phyloP scores from a whole-genome alignment of 2,888 invertebrate genomes.

The Gastracanthus pulcherrimus region DNA sequence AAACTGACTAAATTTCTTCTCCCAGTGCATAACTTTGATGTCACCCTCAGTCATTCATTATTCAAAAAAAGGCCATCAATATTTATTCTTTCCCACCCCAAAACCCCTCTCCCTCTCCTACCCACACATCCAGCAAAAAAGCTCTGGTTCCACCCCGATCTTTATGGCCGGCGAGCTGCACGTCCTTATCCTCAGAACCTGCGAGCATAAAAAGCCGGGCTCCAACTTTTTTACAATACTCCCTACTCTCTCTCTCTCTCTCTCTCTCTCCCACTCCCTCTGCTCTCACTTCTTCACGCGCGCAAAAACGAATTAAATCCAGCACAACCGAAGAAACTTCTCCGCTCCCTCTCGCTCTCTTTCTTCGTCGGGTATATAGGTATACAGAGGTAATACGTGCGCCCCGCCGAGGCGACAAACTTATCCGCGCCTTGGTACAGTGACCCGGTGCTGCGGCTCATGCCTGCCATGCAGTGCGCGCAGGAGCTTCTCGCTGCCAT shows the following conservation, averaged over 20 bases:
- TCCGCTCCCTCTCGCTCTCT: too few species aligned
- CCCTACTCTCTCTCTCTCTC: background rate
- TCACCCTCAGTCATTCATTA: background rate
- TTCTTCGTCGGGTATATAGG: background rate
- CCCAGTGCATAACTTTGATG: too few species aligned
- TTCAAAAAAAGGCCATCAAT: conserved; percentile 31
- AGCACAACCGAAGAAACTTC: conserved; percentile 39
- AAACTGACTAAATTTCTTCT: too few species aligned
- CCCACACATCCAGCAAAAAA: background rate
- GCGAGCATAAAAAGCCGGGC: conserved; percentile 14
- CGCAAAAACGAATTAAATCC: conserved; percentile 52
- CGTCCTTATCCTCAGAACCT: conserved; percentile 11
- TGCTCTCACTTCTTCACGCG: background rate
- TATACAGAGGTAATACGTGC: background rate
- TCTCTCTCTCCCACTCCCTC: background rate
- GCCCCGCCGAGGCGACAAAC: conserved; percentile 8
- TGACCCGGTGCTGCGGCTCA: conserved; percentile 43
- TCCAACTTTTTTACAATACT: conserved; percentile 45
- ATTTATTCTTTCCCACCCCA: background rate
- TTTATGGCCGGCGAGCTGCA: conserved; percentile 3
- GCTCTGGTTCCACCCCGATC: background rate
- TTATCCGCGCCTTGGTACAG: conserved; percentile 18
- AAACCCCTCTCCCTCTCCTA: background rate
- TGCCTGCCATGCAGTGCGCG: background rate
- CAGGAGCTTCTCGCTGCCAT: background rate